phyloP scores from a whole-genome alignment of 2,113 vertebrate genomes.

The Gnathonemus longibarbis region DNA sequence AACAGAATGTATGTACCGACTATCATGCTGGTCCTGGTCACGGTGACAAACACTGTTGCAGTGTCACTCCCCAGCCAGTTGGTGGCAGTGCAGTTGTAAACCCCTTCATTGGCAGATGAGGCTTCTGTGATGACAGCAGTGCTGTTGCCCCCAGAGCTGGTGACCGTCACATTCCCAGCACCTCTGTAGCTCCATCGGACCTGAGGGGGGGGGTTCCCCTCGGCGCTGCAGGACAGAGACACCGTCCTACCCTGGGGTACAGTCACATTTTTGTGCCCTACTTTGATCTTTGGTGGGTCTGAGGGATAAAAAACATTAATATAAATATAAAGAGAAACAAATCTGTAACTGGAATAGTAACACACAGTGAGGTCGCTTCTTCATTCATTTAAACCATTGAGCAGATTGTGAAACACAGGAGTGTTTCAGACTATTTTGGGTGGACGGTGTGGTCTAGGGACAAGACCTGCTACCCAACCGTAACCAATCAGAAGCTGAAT shows the following conservation, averaged over 20 bases:
- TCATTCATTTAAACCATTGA: too few relatives aligned
- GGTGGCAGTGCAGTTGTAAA: too few relatives aligned
- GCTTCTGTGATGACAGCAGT: constrained; percentile 33
- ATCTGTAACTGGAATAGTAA: neutral
- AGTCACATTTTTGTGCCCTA: neutral
- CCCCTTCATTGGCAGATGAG: constrained; percentile 27
- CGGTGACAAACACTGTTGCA: neutral
- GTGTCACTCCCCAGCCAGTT: too few relatives aligned
- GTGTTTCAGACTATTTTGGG: neutral
- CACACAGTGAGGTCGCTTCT: neutral
- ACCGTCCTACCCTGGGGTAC: constrained; percentile 22
- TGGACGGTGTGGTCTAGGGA: too few relatives aligned
- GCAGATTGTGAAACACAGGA: neutral
- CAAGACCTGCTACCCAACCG: too few relatives aligned
- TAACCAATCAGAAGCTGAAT: too few relatives aligned
- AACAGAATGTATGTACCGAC: neutral
- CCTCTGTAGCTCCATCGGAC: constrained; percentile 13
- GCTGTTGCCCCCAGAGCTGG: constrained; percentile 30
- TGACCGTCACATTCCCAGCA: neutral
- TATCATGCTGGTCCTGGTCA: neutral
- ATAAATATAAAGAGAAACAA: neutral
- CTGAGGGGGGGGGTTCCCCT: constrained; percentile 41
- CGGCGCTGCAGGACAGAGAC: constrained; percentile 39
- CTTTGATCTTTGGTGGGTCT: constrained; percentile 41
- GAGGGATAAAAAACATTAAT: neutral